phyloP scores from a whole-genome alignment of 2,888 invertebrate species.

The Epirrhoe alternata region DNA sequence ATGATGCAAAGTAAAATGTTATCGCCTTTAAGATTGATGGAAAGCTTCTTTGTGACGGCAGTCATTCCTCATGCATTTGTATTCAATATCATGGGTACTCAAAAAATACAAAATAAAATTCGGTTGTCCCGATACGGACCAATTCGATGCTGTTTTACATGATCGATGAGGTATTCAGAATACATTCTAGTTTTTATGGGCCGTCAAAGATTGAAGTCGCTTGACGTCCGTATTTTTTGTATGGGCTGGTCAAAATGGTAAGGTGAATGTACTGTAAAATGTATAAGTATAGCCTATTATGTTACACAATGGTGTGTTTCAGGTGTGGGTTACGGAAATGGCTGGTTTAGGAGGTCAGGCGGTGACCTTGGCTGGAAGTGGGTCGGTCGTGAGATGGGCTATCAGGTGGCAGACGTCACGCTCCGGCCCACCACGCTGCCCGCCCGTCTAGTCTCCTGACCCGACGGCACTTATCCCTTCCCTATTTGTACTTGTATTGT shows the following conservation, averaged over 20 bases:
- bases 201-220: constrained; percentile 35
- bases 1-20: constrained; percentile 13
- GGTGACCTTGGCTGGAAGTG: constrained; percentile 81
- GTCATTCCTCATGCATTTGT: constrained; percentile 34
- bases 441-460: constrained; percentile 35
- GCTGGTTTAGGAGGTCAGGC: constrained; percentile 77
- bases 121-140: constrained; percentile 41
- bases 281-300: constrained; percentile 12
- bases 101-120: constrained; percentile 41
- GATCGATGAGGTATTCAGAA: constrained; percentile 56
- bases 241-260: constrained; percentile 14
- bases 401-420: constrained; percentile 84
- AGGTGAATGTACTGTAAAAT: constrained; percentile 29
- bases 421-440: constrained; percentile 61
- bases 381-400: constrained; percentile 84
- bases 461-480: constrained; percentile 38
- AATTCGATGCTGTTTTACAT: constrained; percentile 48
- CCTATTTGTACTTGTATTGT: constrained; percentile 20
- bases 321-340: constrained; percentile 64
- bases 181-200: constrained; percentile 50
- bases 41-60: constrained; percentile 21
- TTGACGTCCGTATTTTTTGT: constrained; percentile 30
- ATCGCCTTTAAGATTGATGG: constrained; percentile 22
- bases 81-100: constrained; percentile 34
- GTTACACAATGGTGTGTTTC: constrained; percentile 53